A percentile compares a stretch with the other conserved stretches of the same genome.
Evolutionary conservation across 2,797 vertebrate species (phyloP).

Genomic region (Galagoides demidoff): DNA sequence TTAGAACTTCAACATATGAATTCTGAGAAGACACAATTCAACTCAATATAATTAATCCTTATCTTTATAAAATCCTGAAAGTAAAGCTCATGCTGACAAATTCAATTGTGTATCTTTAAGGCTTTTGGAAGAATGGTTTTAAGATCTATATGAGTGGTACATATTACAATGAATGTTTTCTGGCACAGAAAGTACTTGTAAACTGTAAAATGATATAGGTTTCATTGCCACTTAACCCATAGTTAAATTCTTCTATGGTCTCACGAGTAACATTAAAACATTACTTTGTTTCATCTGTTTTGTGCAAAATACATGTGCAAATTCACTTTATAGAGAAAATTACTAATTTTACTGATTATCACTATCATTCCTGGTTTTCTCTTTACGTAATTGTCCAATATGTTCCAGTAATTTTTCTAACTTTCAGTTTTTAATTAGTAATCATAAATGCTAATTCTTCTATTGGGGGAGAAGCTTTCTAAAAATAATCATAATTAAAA

Average conservation of each 20-base stretch:
- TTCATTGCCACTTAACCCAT: background rate
- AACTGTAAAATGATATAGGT: background rate
- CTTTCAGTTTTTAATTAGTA: background rate
- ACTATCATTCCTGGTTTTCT: background rate
- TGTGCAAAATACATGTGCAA: background rate
- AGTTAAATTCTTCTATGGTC: background rate
- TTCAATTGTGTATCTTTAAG: background rate
- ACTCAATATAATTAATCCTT: background rate
- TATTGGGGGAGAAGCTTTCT: background rate
- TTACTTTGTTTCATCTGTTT: background rate
- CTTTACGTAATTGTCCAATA: background rate
- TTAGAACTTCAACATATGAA: background rate
- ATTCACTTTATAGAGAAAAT: background rate
- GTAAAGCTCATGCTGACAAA: background rate
- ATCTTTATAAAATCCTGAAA: background rate
- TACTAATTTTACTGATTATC: background rate
- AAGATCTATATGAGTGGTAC: background rate
- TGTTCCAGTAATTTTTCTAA: background rate
- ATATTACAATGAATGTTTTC: background rate
- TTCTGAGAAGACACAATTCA: background rate
- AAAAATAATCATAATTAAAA: background rate
- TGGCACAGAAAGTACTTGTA: background rate
- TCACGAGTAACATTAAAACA: background rate
- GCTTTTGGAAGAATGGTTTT: background rate
- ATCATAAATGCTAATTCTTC: background rate